Evolutionary conservation across 64 coral and sea anemone genomes (phyloP).

Genomic region (Trachythela sp.): DNA sequence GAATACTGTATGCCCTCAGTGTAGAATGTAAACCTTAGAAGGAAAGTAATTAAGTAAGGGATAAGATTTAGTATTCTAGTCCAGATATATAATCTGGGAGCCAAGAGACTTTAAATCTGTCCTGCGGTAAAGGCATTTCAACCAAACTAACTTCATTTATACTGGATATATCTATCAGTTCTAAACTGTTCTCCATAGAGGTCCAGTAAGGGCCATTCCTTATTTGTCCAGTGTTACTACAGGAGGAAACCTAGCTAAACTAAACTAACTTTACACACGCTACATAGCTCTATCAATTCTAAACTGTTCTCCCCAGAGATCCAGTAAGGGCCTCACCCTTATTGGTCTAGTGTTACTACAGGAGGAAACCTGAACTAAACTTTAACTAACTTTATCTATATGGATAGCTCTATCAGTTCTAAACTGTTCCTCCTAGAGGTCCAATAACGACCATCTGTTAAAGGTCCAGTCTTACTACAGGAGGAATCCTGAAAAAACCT

Average conservation of each 20-base stretch:
- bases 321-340: background rate
- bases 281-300: background rate
- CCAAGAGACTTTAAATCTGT: too few species aligned
- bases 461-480: background rate
- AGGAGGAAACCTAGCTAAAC: too few species aligned
- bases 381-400: too few species aligned
- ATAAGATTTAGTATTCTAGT: background rate
- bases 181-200: background rate
- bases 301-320: too few species aligned
- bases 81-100: too few species aligned
- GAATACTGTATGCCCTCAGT: background rate
- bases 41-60: background rate
- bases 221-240: background rate
- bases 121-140: too few species aligned
- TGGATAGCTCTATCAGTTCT: too few species aligned
- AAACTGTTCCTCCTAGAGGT: too few species aligned
- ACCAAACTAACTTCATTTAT: background rate
- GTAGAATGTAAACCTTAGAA: background rate
- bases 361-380: background rate
- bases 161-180: too few species aligned
- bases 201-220: background rate
- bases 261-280: background rate
- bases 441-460: background rate
- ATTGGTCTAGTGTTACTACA: too few species aligned
- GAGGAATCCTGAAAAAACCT: background rate